Evolutionary conservation across 2,888 invertebrate species (phyloP), one percentile per base, ranked within the genome.

Genomic region (Hypolimnas misippus): DNA sequence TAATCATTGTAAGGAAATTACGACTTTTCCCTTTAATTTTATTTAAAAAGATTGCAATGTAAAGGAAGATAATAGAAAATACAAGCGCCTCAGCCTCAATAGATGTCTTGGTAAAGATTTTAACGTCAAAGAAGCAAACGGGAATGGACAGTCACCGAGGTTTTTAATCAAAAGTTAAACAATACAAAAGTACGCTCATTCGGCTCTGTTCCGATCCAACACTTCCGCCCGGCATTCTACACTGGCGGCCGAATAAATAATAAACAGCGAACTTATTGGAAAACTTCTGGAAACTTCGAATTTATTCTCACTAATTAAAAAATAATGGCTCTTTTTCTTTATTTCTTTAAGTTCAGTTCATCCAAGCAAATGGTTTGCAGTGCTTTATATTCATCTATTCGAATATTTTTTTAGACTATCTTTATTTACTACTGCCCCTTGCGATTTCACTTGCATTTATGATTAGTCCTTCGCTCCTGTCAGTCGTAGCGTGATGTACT

Each of bases 121-220:
- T 25, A 33, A 21, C 42, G 40, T 53, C 42, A 38, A 57, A 61
- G 52, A 49, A 57, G 52, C 31, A 44, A 50, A 58, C 31, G 14
- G 16, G 33, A 61, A 57, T 55, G 57, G 40, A 40, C 59, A 57
- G 51, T 54, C 50, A 40, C 50, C 38, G 53, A 40, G 57, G 53
- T 53, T 66, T 66, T 66, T 66, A 66, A 66, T 66, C 61, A 66
- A 57, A 63, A 66, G 60, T 63, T 55, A 57, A 63, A 63, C 66
- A 61, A 61, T 65, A 58, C 62, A 49, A 57, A 57, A 53, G 44
- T 46, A 46, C 44, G 44, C 44, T 46, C 29, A 46, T 65, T 62
- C 40, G 31, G 46, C 49, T 57, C 29, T 35, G 49, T 50, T 57
- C 21, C 38, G 44, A 57, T 57, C 38, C 38, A 50, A 57, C 57